Conservation (phyloP, 2,888 invertebrate species). For the Latrodectus elegans region DNA sequence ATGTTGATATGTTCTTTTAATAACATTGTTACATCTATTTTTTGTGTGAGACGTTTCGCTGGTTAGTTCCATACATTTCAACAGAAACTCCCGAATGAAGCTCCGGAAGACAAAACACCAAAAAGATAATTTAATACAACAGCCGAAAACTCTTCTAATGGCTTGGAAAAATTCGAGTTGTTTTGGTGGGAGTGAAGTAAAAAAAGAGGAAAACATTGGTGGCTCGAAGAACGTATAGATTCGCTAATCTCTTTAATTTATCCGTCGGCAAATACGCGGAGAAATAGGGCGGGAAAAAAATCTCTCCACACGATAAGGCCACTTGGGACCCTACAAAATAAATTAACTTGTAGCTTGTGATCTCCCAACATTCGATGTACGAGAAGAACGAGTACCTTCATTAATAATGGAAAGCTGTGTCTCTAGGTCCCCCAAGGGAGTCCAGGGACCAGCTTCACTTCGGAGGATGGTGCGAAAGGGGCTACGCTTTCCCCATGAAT, state of each 20-base stretch:
- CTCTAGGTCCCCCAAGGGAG: constrained; percentile 1
- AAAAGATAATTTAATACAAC: neutral
- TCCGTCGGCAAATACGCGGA: constrained; percentile 16
- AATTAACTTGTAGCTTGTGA: constrained; percentile 44
- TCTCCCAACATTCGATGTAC: constrained; percentile 6
- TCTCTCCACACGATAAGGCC: constrained; percentile 16
- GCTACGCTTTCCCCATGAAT: neutral
- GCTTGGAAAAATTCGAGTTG: neutral
- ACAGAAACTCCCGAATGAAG: too few species aligned
- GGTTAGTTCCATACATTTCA: too few species aligned
- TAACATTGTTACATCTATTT: too few species aligned
- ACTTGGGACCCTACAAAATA: constrained; percentile 19
- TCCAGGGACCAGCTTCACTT: neutral
- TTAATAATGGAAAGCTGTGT: constrained; percentile 28
- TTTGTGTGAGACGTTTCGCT: too few species aligned
- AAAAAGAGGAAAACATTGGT: neutral
- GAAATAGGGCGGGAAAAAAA: constrained; percentile 23
- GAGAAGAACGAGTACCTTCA: constrained; percentile 24
- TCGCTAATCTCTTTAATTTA: constrained; percentile 54
- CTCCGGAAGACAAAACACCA: too few species aligned
- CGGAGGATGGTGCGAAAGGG: neutral
- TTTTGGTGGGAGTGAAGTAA: neutral
- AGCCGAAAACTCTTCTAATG: neutral
- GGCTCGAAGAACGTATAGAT: neutral
- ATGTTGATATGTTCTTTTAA: too few species aligned